Evolutionary conservation across 1,140 invertebrate species (phyloP), one percentile per base, ranked within the genome.

Genomic region (Temnothorax curvispinosus): DNA sequence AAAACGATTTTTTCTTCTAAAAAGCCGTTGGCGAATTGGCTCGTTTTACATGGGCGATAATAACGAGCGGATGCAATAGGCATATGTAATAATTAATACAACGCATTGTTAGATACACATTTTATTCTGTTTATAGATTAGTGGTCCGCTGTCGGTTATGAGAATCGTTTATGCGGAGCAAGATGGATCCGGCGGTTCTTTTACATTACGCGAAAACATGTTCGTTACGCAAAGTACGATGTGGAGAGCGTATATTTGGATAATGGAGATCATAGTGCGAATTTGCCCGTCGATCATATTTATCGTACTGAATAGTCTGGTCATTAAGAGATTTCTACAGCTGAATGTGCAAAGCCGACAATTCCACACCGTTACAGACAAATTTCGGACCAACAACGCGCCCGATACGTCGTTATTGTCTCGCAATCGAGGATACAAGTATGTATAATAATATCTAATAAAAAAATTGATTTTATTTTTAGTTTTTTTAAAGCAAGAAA

Each of bases 351-450:
- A 82, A 41, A 87, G 58, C 5, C 78, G 56, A 35, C 84, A 89
- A 21, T 89, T 89, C 35, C 76, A 89, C 9, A 78, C 69, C 11
- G 84, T 84, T 64, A 58, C 84, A 0, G 76, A 89, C 6, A 89
- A 89, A 15, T 87, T 76, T 18, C 88, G 88, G 13, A 62, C 69
- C 1, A 47, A 78, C 13, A 89, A 89, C 8, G 54, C 78, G 18
- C 84, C 76, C 2, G 88, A 89, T 1, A 76, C 76, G 0, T 82
- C 88, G 21, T 18, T 89, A 44, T 54, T 89, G 9, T 82, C 84
- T n/a, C 88, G 88, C 9, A 89, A 89, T 44, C 84, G 88, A 35
- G 88, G 88, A 58, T 89, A 89, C 41, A 89, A 74, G 88, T 89
- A 85, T 52, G 21, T 21, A 44, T 64, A 27, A 41, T 62, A 3